Base-by-base conservation (phyloP, 2,113 vertebrate species). In the Micromys minutus region DNA sequence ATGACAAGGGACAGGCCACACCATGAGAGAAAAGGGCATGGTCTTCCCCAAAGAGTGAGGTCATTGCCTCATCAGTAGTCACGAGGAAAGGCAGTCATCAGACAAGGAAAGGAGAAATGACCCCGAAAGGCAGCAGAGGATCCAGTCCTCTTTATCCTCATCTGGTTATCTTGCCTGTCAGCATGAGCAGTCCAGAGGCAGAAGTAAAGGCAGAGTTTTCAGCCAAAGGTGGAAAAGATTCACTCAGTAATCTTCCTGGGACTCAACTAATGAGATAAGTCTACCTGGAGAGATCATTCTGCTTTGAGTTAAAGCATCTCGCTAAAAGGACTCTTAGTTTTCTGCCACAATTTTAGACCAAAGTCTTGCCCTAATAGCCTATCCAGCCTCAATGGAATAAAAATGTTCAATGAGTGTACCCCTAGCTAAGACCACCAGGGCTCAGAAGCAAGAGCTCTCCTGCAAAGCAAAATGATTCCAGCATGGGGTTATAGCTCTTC, bases 1-100 rank as follows among this genome's bases (percentile, higher is more conserved):
- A 42, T 93, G 80, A 81, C 85, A 93, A 75, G 4, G 22, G 17
- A 83, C 94, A 96, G 77, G 83, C 67, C 74, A 95, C 42, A 0
- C 45, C 67, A 10, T 31, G 31, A 92, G 26, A 59, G 59, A 59
- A 89, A 88, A 94, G 59, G n/a, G 36, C 93, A 97, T 67, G 76
- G 24, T 59, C 83, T 74, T 89, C 36, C 19, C 39, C 22, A 22
- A 76, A 83, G 55, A 69, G 17, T 79, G 61, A 97, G 75, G 52
- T 92, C 57, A 84, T 72, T 42, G 10, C 2, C 63, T 21, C 75
- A 21, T n/a, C 81, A 79, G 50, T 63, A n/a, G 67, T 47, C 76
- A 17, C 8, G 16, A 65, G 39, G 4, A 84, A 24, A 92, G 59
- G 19, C 8, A 80, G 71, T 67, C 72, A 45, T 19, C 75, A 63